Percentiles rank a stretch among this genome's conserved stretches.
These are phyloP conservation scores for Rhabditoides inermis DNA, from an alignment of 2,888 invertebrate species.

Conservation along the genomic window DNA sequence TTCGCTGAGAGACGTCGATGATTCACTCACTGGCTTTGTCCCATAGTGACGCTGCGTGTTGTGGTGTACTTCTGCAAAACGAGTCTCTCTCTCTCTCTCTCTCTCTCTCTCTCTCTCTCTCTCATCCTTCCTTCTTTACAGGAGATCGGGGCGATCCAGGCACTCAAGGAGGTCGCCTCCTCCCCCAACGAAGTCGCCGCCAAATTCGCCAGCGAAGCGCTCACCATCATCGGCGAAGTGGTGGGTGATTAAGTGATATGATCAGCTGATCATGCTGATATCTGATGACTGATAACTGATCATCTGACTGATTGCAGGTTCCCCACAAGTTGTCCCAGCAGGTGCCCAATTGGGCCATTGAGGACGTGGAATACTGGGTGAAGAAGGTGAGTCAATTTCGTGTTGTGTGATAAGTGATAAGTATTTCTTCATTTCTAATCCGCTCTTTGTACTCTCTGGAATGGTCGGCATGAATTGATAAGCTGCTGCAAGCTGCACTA, in stretches of 20 bases:
- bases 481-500: too few relatives aligned
- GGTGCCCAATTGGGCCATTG: slow-evolving; percentile 91
- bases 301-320: slow-evolving; percentile 68
- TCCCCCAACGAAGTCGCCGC: slow-evolving; percentile 96
- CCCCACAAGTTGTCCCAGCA: slow-evolving; percentile 95
- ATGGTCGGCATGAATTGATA: too few relatives aligned
- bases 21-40: too few relatives aligned
- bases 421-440: too few relatives aligned
- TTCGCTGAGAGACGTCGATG: too few relatives aligned
- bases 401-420: too few relatives aligned
- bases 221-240: slow-evolving; percentile 72
- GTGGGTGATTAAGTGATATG: neutral
- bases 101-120: neutral
- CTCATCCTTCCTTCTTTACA: slow-evolving; percentile 52
- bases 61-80: slow-evolving; percentile 43
- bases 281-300: too few relatives aligned
- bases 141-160: slow-evolving; percentile 87
- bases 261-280: too few relatives aligned
- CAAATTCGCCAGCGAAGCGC: slow-evolving; percentile 69
- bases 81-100: neutral
- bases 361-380: slow-evolving; percentile 95
- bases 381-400: slow-evolving; percentile 64
- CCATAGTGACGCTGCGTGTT: too few relatives aligned
- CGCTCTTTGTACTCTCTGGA: too few relatives aligned
- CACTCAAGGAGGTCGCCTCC: slow-evolving; percentile 87